phyloP scores from a whole-genome alignment of 2,113 vertebrate genomes.

The Myotis brandtii region DNA sequence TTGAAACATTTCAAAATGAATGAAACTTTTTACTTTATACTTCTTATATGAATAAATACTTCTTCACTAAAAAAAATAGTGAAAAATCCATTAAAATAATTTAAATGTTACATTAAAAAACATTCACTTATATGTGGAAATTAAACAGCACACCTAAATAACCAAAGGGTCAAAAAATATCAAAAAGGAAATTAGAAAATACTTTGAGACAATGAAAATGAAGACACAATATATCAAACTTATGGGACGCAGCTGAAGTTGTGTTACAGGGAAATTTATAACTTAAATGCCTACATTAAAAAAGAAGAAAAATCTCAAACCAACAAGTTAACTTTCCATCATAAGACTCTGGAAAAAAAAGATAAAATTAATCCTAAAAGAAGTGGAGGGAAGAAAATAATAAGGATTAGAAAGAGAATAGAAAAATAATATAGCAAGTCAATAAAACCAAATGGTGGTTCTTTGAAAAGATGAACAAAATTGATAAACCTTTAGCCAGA shows the following conservation, averaged over 20 bases:
- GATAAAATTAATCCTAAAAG: constrained; percentile 2
- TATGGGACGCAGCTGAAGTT: too few relatives aligned
- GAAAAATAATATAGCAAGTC: not conserved
- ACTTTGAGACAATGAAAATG: too few relatives aligned
- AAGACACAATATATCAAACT: too few relatives aligned
- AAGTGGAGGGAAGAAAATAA: not conserved
- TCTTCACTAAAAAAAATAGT: not conserved
- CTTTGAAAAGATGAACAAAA: constrained; percentile 9
- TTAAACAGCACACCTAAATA: too few relatives aligned
- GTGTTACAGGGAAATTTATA: too few relatives aligned
- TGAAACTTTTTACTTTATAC: constrained; percentile 11
- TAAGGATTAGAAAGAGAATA: constrained; percentile 2
- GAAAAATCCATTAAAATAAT: not conserved
- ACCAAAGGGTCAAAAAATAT: too few relatives aligned
- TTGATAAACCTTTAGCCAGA: not conserved
- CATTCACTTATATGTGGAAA: not conserved
- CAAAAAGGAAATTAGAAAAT: too few relatives aligned
- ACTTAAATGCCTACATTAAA: too few relatives aligned
- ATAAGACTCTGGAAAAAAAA: not conserved
- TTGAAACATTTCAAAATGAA: constrained; percentile 20
- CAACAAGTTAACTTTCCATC: not conserved
- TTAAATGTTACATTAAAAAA: not conserved
- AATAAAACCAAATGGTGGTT: not conserved
- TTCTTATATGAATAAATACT: not conserved
- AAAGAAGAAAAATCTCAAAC: too few relatives aligned